Conservation (phyloP, 2,797 vertebrate genomes). For the Phrynocephalus vlangalii region DNA sequence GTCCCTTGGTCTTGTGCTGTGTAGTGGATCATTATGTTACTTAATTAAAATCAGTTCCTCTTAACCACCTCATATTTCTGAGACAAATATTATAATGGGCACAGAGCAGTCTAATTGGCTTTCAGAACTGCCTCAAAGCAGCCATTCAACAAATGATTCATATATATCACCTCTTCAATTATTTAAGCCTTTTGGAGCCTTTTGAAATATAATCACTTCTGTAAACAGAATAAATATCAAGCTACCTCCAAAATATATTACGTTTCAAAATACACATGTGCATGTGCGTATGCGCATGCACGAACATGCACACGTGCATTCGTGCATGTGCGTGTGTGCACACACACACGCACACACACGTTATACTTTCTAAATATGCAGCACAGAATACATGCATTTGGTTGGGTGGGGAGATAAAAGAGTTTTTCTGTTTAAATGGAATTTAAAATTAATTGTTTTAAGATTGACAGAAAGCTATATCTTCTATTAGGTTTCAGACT, state of each 20-base stretch:
- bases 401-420: too few species aligned
- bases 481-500: conserved; percentile 5
- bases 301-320: too few species aligned
- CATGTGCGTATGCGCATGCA: too few species aligned
- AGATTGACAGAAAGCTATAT: neutral
- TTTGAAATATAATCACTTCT: conserved; percentile 46
- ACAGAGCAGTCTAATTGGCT: conserved; percentile 30
- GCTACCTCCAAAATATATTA: conserved; percentile 22
- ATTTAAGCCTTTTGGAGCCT: conserved; percentile 22
- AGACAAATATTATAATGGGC: conserved; percentile 37
- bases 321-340: too few species aligned
- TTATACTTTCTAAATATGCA: neutral
- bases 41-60: conserved; percentile 36
- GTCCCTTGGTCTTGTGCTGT: conserved; percentile 1
- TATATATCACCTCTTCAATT: conserved; percentile 42
- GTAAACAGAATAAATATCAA: conserved; percentile 33
- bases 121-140: conserved; percentile 45
- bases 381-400: conserved; percentile 19
- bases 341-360: neutral
- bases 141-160: neutral
- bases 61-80: conserved; percentile 24
- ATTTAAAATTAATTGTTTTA: neutral
- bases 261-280: neutral
- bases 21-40: conserved; percentile 28
- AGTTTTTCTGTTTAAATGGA: neutral